Evolutionary conservation across 37 sponge, comb jelly and placozoan species (phyloP), one percentile per base, ranked within the genome.

Genomic region (Halisarca cf. caerulea): DNA sequence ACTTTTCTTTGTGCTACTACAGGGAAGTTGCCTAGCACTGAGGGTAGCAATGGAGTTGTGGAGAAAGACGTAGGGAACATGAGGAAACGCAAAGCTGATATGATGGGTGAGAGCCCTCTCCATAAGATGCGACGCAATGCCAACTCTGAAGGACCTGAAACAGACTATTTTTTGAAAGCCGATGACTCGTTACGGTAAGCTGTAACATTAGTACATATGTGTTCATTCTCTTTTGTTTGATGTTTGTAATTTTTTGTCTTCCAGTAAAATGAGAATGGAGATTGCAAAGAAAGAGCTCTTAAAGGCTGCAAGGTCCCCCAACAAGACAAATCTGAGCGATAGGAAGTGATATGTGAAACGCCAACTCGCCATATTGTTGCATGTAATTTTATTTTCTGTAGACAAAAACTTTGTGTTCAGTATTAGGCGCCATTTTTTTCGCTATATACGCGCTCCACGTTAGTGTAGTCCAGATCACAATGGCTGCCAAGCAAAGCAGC

Each of bases 301-400:
- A 2, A 88, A 82, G 33, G 85, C 92, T 78, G 92, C 92, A 9
- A 57, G 92, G 5, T 79, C 80, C 41, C 92, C 89, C 4, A 27
- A 42, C 47, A 89, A 85, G 79, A 79, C 60, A 7, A 58, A 77
- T 33, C 70, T 44, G 61, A 59, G 36, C 30, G 82, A 81, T 38
- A 36, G 37, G 33, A 79, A 79, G 80, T 30, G 30, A 6, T n/a
- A 23, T 32, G 27, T 1, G 0, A 54, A 9, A 54, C 17, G 17
- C 8, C 17, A 71, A 36, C 73, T 17, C 37, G 32, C 3, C 18
- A 20, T 71, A 32, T 71, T 38, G 21, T 32, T 23, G 35, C 32
- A 71, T 32, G 20, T 3, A 71, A 47, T 47, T 47, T 47, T 47
- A 47, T 47, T 47, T 47, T 47, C 51, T 47, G 6, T 47, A 47